Evolutionary conservation across 2,797 vertebrate species (phyloP).

Genomic region (Sebastes hopkinsi): DNA sequence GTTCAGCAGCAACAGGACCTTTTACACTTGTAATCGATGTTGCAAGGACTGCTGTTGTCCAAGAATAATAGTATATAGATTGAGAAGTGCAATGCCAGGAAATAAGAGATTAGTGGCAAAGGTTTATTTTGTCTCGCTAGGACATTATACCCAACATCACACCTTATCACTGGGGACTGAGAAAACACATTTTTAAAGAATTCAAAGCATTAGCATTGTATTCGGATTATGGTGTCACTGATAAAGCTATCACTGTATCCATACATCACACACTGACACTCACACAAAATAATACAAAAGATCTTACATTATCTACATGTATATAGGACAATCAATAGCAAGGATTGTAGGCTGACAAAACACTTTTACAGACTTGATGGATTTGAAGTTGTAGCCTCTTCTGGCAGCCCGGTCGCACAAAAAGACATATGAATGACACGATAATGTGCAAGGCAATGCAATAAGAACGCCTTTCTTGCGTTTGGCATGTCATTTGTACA

Average conservation of each 20-base stretch:
- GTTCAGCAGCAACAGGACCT: not conserved
- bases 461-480: too few species aligned
- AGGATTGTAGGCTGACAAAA: not conserved
- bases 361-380: not conserved
- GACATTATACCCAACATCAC: not conserved
- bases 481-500: too few species aligned
- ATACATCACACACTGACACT: not conserved
- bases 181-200: constrained; percentile 5
- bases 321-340: not conserved
- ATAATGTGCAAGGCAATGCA: too few species aligned
- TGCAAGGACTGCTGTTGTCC: not conserved
- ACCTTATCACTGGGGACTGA: not conserved
- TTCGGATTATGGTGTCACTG: not conserved
- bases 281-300: not conserved
- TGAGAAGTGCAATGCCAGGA: not conserved
- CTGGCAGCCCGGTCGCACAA: too few species aligned
- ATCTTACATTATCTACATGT: not conserved
- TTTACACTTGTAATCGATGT: not conserved
- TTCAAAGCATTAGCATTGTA: not conserved
- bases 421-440: too few species aligned
- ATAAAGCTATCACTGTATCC: constrained; percentile 3
- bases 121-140: not conserved
- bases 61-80: not conserved
- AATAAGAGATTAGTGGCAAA: constrained; percentile 6
- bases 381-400: not conserved